Evolutionary conservation across 2,888 invertebrate genomes (phyloP).

Genomic region (Metacarcinus magister): DNA sequence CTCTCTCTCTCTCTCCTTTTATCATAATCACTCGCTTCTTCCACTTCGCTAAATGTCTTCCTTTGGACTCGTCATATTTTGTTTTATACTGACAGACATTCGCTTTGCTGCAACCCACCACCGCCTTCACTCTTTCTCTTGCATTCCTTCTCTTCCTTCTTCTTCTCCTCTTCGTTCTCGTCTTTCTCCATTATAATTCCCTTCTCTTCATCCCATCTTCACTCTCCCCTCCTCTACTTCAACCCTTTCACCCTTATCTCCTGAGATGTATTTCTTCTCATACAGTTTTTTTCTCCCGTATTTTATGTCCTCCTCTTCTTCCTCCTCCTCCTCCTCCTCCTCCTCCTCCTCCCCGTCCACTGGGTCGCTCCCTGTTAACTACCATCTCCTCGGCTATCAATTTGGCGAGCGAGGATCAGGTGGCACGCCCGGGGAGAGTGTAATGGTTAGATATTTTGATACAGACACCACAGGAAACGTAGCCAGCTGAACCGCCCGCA

Average conservation of each 20-base stretch:
- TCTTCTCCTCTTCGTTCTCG: not conserved
- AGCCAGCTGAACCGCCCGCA: conserved; percentile 41
- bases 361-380: conserved; percentile 26
- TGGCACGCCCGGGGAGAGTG: conserved; percentile 19
- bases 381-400: conserved; percentile 1
- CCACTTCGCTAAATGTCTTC: conserved; percentile 11
- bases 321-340: not conserved
- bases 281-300: not conserved
- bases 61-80: not conserved
- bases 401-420: not conserved
- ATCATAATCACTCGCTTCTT: not conserved
- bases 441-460: conserved; percentile 29
- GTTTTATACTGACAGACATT: not conserved
- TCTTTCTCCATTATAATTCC: not conserved
- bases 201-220: not conserved
- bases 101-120: not conserved
- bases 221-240: not conserved
- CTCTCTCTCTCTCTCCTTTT: not conserved
- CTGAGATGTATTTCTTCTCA: conserved; percentile 10
- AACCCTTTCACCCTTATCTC: conserved; percentile 1
- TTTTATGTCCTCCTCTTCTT: not conserved
- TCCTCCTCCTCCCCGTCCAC: not conserved
- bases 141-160: not conserved
- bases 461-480: conserved; percentile 21
- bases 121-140: not conserved